These are phyloP conservation scores for Clivina fossor DNA, from an alignment of 2,888 invertebrate genomes.

Conservation along the genomic window DNA sequence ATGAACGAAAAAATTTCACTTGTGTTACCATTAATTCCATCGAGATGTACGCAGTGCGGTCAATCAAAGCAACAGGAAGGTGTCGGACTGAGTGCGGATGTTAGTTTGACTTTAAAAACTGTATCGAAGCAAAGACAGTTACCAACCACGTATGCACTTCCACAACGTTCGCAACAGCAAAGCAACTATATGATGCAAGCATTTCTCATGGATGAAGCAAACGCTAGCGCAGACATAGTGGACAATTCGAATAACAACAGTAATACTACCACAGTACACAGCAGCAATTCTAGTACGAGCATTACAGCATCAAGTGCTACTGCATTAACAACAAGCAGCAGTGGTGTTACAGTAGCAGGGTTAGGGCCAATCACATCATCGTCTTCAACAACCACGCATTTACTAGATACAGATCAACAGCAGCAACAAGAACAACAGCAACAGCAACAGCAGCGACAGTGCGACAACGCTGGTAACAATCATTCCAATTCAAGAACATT, in stretches of 20 bases:
- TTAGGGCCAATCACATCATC: slow-evolving; percentile 6
- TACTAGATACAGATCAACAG: slow-evolving; percentile 19
- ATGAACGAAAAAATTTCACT: no score
- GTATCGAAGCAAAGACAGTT: slow-evolving; percentile 59
- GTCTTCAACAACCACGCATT: neutral
- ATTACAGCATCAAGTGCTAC: neutral
- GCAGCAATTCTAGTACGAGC: slow-evolving; percentile 11
- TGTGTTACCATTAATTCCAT: no score
- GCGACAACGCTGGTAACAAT: slow-evolving; percentile 12
- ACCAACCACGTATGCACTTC: slow-evolving; percentile 68
- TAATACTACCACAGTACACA: no score
- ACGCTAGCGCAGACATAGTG: slow-evolving; percentile 44
- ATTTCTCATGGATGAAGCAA: slow-evolving; percentile 82
- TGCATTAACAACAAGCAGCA: neutral
- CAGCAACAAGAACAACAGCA: slow-evolving; percentile 1
- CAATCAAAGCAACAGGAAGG: slow-evolving; percentile 40
- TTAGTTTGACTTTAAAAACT: slow-evolving; percentile 56
- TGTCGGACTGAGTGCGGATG: slow-evolving; percentile 51
- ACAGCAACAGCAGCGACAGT: neutral
- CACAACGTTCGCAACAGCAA: slow-evolving; percentile 49
- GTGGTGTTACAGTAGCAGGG: neutral
- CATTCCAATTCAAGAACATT: neutral
- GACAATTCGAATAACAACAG: no score
- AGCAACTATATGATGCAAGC: slow-evolving; percentile 84
- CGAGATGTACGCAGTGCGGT: slow-evolving; percentile 49